Conservation (phyloP, 2,888 invertebrate species). For the Orgyia antiqua region DNA sequence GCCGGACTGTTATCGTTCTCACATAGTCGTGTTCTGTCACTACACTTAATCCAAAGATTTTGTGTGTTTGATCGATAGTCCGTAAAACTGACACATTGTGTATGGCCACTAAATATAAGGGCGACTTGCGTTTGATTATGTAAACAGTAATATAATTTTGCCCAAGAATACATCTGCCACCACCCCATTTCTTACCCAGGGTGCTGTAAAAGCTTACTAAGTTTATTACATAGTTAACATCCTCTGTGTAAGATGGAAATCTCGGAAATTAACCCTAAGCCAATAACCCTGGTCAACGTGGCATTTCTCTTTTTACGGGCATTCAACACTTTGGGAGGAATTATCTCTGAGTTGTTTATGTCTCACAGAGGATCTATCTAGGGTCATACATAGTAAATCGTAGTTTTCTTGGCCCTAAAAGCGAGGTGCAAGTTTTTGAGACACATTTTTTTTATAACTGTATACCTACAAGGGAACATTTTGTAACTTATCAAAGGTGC, state of each 20-base stretch:
- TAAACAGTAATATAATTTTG: neutral
- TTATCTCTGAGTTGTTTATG: no score
- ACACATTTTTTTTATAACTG: slow-evolving; percentile 45
- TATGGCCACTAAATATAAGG: slow-evolving; percentile 7
- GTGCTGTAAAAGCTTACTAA: no score
- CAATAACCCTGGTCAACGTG: no score
- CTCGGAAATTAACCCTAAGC: no score
- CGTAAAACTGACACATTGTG: slow-evolving; percentile 18
- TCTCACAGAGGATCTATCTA: no score
- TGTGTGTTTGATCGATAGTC: slow-evolving; percentile 49
- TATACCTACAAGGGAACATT: slow-evolving; percentile 68
- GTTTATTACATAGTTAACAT: no score
- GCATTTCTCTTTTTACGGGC: no score
- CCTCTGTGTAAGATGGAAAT: no score
- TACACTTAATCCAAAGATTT: slow-evolving; percentile 44
- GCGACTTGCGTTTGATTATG: neutral
- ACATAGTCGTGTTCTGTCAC: slow-evolving; percentile 36
- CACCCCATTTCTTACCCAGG: no score
- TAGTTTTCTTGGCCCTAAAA: slow-evolving; percentile 31
- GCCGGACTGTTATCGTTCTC: slow-evolving; percentile 33
- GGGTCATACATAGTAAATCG: slow-evolving; percentile 1
- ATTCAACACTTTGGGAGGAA: no score
- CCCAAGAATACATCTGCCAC: no score
- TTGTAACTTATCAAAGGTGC: slow-evolving; percentile 62
- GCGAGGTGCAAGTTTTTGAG: slow-evolving; percentile 40